Percentiles rank a stretch among this genome's conserved stretches.
phyloP scores from a whole-genome alignment of 2,797 vertebrate species.

The Phrynocephalus forsythii region DNA sequence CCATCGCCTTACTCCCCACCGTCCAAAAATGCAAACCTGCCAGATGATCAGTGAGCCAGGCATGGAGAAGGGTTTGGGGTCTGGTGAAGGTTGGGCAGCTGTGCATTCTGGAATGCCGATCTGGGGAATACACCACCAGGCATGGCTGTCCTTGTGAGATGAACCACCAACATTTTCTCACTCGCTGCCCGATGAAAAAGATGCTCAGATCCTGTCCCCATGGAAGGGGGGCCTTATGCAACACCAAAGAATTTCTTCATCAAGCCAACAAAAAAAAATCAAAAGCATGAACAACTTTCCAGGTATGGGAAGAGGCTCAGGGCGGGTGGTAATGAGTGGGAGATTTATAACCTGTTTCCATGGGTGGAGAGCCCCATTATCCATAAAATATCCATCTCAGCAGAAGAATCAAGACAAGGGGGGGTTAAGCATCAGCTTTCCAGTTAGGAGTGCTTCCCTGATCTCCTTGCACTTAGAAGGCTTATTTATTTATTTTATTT shows the following conservation, averaged over 20 bases:
- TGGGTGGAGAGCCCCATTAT: no score
- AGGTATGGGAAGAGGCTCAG: not conserved
- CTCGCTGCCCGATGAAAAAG: not conserved
- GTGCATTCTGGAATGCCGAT: not conserved
- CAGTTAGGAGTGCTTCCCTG: not conserved
- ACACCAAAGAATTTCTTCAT: not conserved
- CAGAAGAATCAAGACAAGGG: no score
- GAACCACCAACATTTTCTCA: not conserved
- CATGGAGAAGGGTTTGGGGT: not conserved
- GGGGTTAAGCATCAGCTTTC: no score
- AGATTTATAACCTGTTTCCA: no score
- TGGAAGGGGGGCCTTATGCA: not conserved
- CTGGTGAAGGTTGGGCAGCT: not conserved
- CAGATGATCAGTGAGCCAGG: not conserved
- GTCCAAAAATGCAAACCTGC: constrained; percentile 11
- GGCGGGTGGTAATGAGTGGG: no score
- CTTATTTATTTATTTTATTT: not conserved
- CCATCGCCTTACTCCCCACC: not conserved
- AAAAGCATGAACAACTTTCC: not conserved
- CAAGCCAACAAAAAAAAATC: not conserved
- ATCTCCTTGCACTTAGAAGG: not conserved
- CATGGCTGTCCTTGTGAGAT: not conserved
- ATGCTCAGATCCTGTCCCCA: not conserved
- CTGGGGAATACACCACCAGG: not conserved
- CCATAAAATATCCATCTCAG: no score